These are phyloP conservation scores for Acinonyx jubatus DNA, from an alignment of 2,113 vertebrate species.

Conservation along the genomic window DNA sequence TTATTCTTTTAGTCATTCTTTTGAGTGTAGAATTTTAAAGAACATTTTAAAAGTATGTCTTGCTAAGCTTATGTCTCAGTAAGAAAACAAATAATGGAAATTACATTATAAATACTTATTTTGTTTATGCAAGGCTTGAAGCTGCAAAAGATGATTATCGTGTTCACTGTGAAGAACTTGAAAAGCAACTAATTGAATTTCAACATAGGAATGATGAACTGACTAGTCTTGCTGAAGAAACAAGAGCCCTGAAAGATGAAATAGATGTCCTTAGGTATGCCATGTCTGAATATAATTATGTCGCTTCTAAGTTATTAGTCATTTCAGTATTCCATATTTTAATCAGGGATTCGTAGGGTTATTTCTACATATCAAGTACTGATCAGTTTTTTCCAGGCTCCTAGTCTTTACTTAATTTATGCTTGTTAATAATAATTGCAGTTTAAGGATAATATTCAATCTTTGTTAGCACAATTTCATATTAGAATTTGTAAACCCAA, in stretches of 20 bases:
- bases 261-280: conserved; percentile 95
- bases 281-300: not conserved
- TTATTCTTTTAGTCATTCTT: conserved; percentile 27
- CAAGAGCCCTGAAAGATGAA: conserved; percentile 95
- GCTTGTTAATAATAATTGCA: not conserved
- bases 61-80: not conserved
- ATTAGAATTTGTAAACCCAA: not conserved
- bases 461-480: conserved; percentile 13
- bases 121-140: conserved; percentile 89
- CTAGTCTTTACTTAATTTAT: not conserved
- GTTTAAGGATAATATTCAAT: not conserved
- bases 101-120: conserved; percentile 13
- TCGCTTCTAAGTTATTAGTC: not conserved
- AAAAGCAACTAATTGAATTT: conserved; percentile 95
- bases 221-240: conserved; percentile 96
- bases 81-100: not conserved
- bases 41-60: not conserved
- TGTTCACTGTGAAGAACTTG: conserved; percentile 97
- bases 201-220: conserved; percentile 97
- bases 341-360: not conserved
- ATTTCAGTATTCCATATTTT: not conserved
- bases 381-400: not conserved
- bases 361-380: not conserved
- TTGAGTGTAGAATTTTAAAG: conserved; percentile 8
- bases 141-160: conserved; percentile 98